Evolutionary conservation across 2,113 vertebrate species (phyloP), one percentile per base, ranked within the genome.

Genomic region (Ailurus styani): DNA sequence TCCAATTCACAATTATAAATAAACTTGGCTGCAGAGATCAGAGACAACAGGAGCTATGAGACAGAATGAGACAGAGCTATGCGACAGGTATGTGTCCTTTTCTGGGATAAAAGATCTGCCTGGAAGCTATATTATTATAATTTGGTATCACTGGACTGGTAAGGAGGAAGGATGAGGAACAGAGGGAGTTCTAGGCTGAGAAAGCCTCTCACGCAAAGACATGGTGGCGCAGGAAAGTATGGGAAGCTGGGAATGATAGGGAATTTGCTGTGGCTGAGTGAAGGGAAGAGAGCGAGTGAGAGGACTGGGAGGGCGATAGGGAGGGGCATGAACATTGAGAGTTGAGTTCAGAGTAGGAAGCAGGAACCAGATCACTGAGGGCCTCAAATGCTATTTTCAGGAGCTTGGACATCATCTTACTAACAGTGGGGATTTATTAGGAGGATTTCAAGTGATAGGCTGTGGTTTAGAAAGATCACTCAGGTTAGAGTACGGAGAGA

Each of bases 1-100:
- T 91, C 78, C 54, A 96, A 21, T 29, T 95, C 77, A 72, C 0
- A n/a, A 60, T 94, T 90, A 75, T 91, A 96, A 91, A 91, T 95
- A 91, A 52, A 70, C 47, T 50, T 79, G 70, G 45, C 50, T 75
- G 37, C 20, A 90, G 86, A 87, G 70, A 82, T 64, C 54, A 85
- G 84, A 81, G 84, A 75, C 40, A 82, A 75, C 8, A 37, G 50
- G 83, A 83, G 66, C 45, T 42, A 78, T 84, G 87, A 91, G 78
- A 57, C 14, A 73, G 66, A 90, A 34, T 55, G 78, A n/a, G n/a
- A n/a, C n/a, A n/a, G 83, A 83, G 66, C 45, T 42, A 78, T 84
- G 87, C 89, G 78, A 57, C 14, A 73, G 66, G 79, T 90, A 55
- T n/a, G 29, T 78, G 40, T 3, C 68, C 42, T 89, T 87, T 50